phyloP scores from a whole-genome alignment of 2,888 invertebrate species.

The Scaptodrosophila latifasciaeformis region DNA sequence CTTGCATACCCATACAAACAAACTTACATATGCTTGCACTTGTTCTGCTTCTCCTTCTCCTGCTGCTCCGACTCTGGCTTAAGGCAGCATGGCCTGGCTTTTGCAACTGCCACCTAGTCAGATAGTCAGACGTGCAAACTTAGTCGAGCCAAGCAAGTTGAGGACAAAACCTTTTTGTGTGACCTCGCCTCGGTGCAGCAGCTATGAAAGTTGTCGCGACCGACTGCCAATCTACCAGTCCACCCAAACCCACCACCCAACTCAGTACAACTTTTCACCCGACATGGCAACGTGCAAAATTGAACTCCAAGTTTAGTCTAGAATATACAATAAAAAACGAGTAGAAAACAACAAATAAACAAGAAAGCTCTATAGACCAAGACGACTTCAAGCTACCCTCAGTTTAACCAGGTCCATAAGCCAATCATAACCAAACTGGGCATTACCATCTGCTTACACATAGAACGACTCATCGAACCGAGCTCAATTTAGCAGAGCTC shows the following conservation, averaged over 20 bases:
- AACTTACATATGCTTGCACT: conserved; percentile 49
- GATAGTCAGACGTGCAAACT: too few species aligned
- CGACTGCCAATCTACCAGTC: conserved; percentile 7
- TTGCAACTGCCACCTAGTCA: neutral
- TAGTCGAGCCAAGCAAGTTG: neutral
- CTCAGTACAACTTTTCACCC: conserved; percentile 1
- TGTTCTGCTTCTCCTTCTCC: conserved; percentile 43
- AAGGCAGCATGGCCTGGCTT: neutral
- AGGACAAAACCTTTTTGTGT: conserved; percentile 26
- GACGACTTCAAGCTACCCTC: too few species aligned
- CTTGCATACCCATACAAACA: neutral
- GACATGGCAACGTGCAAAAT: conserved; percentile 34
- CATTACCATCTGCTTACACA: too few species aligned
- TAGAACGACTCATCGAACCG: too few species aligned
- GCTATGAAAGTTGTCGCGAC: conserved; percentile 52
- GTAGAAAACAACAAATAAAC: too few species aligned
- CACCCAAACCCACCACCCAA: conserved; percentile 3
- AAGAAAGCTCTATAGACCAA: too few species aligned
- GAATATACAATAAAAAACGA: too few species aligned
- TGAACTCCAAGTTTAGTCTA: conserved; percentile 50
- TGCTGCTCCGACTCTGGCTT: conserved; percentile 3
- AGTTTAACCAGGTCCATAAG: too few species aligned
- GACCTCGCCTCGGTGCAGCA: conserved; percentile 48
- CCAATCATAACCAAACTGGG: too few species aligned
- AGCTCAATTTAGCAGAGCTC: too few species aligned